Evolutionary conservation across 2,797 vertebrate species (phyloP), one percentile per base, ranked within the genome.

Genomic region (Lithobates sylvaticus): DNA sequence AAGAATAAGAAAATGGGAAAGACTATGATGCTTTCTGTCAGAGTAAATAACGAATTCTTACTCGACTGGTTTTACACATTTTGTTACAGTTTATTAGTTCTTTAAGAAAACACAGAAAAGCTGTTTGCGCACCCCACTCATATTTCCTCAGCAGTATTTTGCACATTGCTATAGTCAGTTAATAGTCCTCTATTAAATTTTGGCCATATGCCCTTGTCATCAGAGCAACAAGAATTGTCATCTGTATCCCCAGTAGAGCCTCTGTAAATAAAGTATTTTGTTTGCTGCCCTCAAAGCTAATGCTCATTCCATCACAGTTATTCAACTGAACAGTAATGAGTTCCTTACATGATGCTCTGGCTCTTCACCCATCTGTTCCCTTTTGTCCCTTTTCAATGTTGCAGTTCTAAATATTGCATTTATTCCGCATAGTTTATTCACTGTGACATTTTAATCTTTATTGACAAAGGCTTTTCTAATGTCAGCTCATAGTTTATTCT

Each of bases 191-290:
- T 42, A 72, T 81, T 58, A 10, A 15, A 73, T 61, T 7, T 61
- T 64, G 79, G 47, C 69, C 79, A 58, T 61, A 34, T 81, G 79
- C 69, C 79, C 71, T 76, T 76, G 39, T 50, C 47, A 76, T 61
- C 18, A 80, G 61, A 10, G 29, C 54, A 70, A 73, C 7, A 16
- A 64, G 32, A 23, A 29, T 39, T 83, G 61, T 83, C 39, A 83
- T 83, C 81, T 83, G 34, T 75, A 75, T 83, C 71, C 79, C 79
- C 79, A 71, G 12, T 72, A 64, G 68, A 81, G 69, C 71, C 71
- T 23, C 79, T 72, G 69, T 81, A 81, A 81, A 81, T 72, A 61
- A 71, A 32, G 21, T 58, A 61, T 81, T 81, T 81, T 81, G 67
- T 65, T 65, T 27, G 69, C 68, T 72, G 29, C 69, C 69, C 79